Conservation (phyloP, 2,113 vertebrate genomes). For the Barbus barbus region DNA sequence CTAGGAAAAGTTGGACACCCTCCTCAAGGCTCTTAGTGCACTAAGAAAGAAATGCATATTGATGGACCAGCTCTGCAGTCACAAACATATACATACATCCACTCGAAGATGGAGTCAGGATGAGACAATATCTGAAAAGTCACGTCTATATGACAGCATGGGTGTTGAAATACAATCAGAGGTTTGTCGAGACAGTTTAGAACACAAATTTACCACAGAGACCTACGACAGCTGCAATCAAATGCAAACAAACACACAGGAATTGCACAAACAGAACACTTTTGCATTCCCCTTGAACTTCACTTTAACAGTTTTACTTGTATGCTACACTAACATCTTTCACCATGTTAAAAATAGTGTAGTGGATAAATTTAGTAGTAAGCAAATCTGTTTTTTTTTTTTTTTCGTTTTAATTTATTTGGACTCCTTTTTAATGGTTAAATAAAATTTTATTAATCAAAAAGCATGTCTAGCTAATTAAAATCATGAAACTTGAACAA, state of each 20-base stretch:
- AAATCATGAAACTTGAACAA: no score
- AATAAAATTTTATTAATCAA: no score
- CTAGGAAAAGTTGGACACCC: constrained; percentile 33
- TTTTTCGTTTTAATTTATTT: no score
- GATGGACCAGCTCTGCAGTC: constrained; percentile 23
- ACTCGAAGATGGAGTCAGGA: neutral
- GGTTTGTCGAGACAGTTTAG: constrained; percentile 17
- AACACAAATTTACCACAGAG: neutral
- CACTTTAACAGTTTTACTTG: neutral
- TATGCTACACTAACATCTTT: neutral
- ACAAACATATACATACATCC: constrained; percentile 3
- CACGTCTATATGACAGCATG: neutral
- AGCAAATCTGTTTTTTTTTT: no score
- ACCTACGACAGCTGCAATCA: neutral
- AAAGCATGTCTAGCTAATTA: no score
- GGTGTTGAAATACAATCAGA: constrained; percentile 16
- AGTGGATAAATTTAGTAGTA: neutral
- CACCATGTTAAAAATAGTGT: neutral
- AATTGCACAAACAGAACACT: neutral
- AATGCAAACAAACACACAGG: neutral
- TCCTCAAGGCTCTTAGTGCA: constrained; percentile 9
- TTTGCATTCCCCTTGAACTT: neutral
- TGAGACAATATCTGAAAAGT: constrained; percentile 16
- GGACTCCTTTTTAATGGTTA: no score
- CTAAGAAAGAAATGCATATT: constrained; percentile 28